These are phyloP conservation scores for Drosophila pruinosa DNA, from an alignment of 1,140 invertebrate species.

Conservation along the genomic window DNA sequence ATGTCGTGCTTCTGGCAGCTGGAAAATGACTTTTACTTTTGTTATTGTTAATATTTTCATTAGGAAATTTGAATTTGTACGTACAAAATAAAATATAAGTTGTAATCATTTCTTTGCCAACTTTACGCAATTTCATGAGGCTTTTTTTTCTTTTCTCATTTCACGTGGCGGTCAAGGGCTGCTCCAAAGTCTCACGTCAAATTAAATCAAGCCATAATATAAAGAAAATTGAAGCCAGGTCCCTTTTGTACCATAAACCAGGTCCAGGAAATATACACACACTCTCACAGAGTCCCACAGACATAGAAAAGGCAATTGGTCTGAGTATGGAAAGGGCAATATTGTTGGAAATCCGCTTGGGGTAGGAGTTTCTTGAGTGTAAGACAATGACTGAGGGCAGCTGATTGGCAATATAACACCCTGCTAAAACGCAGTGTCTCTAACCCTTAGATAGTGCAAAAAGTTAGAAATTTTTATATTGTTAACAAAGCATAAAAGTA, in stretches of 20 bases:
- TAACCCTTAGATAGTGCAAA: slow-evolving; percentile 13
- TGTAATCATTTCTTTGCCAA: slow-evolving; percentile 43
- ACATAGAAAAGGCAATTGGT: neutral
- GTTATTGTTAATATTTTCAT: slow-evolving; percentile 73
- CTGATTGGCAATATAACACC: slow-evolving; percentile 70
- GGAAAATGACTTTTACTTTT: slow-evolving; percentile 74
- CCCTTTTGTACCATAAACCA: slow-evolving; percentile 76
- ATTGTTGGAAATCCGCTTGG: neutral
- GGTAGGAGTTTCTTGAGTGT: neutral
- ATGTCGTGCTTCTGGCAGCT: slow-evolving; percentile 52
- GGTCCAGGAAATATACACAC: slow-evolving; percentile 14
- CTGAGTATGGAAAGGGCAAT: neutral
- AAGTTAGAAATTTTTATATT: neutral
- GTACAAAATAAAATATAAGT: slow-evolving; percentile 24
- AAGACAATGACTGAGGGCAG: neutral
- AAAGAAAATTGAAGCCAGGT: slow-evolving; percentile 80
- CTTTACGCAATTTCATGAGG: slow-evolving; percentile 6
- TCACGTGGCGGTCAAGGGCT: slow-evolving; percentile 51
- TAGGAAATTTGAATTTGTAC: slow-evolving; percentile 60
- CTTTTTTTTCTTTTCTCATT: slow-evolving; percentile 31
- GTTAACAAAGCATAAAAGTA: neutral
- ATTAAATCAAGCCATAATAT: slow-evolving; percentile 80
- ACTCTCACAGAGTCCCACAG: neutral
- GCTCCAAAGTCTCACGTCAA: slow-evolving; percentile 74
- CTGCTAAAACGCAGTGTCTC: slow-evolving; percentile 5